phyloP scores from a whole-genome alignment of 1,140 invertebrate species.

The Sweltsa coloradensis region DNA sequence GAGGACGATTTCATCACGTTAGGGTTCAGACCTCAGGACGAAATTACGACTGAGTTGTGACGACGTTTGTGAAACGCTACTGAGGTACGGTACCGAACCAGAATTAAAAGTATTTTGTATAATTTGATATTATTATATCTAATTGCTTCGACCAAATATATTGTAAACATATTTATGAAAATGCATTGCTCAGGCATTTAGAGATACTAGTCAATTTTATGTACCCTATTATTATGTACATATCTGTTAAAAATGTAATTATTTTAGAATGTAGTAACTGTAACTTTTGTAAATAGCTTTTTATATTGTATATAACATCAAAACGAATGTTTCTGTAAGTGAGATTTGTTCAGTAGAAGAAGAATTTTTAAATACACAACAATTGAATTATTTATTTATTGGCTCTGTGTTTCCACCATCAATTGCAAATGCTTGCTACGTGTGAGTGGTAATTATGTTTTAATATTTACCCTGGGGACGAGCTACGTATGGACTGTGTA shows the following conservation, averaged over 20 bases:
- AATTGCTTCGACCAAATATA: background rate
- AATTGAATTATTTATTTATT: too few species aligned
- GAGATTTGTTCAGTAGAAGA: too few species aligned
- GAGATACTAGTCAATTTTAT: background rate
- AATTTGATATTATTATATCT: background rate
- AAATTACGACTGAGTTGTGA: slow-evolving; percentile 65
- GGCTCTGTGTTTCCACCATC: too few species aligned
- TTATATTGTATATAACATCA: too few species aligned
- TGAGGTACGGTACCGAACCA: background rate
- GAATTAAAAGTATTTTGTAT: background rate
- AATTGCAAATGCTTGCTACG: too few species aligned
- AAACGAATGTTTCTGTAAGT: too few species aligned
- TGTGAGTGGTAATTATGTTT: too few species aligned
- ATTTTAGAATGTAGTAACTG: too few species aligned
- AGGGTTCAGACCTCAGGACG: slow-evolving; percentile 61
- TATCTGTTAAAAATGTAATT: background rate
- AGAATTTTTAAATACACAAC: too few species aligned
- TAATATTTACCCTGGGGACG: too few species aligned
- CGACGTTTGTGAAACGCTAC: background rate
- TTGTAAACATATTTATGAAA: background rate
- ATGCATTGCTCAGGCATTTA: background rate
- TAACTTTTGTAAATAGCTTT: too few species aligned
- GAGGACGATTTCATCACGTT: slow-evolving; percentile 55
- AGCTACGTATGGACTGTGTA: too few species aligned
- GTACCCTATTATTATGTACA: background rate